Conservation (phyloP, 2,888 invertebrate genomes). For the Brachycybe producta region DNA sequence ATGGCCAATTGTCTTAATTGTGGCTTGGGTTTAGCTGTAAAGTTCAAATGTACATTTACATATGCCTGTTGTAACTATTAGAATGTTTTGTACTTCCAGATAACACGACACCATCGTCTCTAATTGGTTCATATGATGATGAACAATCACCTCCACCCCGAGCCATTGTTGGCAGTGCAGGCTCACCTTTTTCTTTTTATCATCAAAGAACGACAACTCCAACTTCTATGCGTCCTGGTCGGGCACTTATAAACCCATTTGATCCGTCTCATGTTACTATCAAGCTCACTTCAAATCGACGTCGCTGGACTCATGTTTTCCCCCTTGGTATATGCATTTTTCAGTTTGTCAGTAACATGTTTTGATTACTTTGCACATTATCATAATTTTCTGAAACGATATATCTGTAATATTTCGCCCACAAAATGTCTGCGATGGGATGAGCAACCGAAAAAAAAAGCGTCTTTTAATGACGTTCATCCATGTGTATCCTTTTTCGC, state of each 20-base stretch:
- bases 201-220: slow-evolving; percentile 17
- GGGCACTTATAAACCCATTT: slow-evolving; percentile 91
- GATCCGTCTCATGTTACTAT: slow-evolving; percentile 95
- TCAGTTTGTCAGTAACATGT: slow-evolving; percentile 4
- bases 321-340: slow-evolving; percentile 56
- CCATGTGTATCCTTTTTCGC: no score
- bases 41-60: no score
- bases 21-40: no score
- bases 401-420: neutral
- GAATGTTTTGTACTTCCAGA: no score
- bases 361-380: neutral
- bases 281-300: slow-evolving; percentile 82
- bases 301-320: slow-evolving; percentile 98
- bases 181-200: slow-evolving; percentile 21
- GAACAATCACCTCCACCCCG: slow-evolving; percentile 18
- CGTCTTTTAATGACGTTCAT: no score
- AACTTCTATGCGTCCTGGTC: slow-evolving; percentile 46
- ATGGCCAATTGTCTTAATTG: no score
- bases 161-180: slow-evolving; percentile 24
- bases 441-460: no score
- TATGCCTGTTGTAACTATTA: no score
- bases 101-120: no score
- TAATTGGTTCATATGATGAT: slow-evolving; percentile 16
- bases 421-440: neutral
- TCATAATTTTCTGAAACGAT: neutral